These are phyloP conservation scores for Micromesistius poutassou DNA, from an alignment of 2,797 vertebrate species.

Conservation along the genomic window DNA sequence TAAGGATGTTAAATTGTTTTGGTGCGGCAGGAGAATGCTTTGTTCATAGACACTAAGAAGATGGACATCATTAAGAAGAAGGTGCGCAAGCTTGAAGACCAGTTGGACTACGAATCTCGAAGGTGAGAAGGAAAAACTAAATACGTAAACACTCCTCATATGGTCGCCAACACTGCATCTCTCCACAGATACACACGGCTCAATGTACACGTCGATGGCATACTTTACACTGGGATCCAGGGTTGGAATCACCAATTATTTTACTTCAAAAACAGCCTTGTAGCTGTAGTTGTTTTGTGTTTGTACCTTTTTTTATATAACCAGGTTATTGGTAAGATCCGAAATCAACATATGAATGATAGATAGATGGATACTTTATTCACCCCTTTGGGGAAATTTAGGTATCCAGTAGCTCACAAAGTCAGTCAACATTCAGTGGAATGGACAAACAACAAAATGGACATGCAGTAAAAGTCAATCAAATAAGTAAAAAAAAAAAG, in stretches of 20 bases:
- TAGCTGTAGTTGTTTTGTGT: not conserved
- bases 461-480: no score
- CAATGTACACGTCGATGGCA: not conserved
- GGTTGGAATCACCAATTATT: not conserved
- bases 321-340: not conserved
- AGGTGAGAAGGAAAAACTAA: constrained; percentile 73
- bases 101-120: constrained; percentile 91
- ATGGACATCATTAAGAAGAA: constrained; percentile 95
- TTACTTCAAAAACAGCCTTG: not conserved
- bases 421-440: no score
- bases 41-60: constrained; percentile 97
- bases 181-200: not conserved
- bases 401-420: no score
- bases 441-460: no score
- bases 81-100: constrained; percentile 95
- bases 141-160: not conserved
- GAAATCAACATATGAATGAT: not conserved
- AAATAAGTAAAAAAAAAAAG: no score
- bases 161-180: not conserved
- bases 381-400: no score
- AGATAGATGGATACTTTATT: no score
- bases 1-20: not conserved
- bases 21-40: constrained; percentile 81
- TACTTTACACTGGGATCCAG: not conserved
- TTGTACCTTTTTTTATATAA: not conserved